These are phyloP conservation scores for Cotesia glomerata DNA, from an alignment of 1,140 invertebrate species.

Conservation along the genomic window DNA sequence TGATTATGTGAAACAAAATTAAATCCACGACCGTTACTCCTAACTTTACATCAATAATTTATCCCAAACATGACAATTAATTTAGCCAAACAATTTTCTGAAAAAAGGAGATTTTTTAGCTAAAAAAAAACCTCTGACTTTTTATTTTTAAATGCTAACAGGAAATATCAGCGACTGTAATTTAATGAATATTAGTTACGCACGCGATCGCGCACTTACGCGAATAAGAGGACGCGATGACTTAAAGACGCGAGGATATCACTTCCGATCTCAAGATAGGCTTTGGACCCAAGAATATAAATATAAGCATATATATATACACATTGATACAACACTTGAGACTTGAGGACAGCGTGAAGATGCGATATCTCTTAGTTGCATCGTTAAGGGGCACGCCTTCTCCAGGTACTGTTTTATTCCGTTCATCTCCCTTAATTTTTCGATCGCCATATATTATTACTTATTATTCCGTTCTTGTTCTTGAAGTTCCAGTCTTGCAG, in stretches of 20 bases:
- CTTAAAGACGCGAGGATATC: constrained; percentile 7
- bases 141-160: too few species aligned
- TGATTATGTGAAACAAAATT: too few species aligned
- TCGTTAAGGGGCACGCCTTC: constrained; percentile 27
- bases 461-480: not conserved
- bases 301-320: constrained; percentile 12
- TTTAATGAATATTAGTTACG: constrained; percentile 49
- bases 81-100: not conserved
- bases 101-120: not conserved
- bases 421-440: constrained; percentile 6
- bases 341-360: constrained; percentile 5
- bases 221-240: constrained; percentile 11
- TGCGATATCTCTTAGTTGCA: constrained; percentile 26
- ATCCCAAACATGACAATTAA: not conserved
- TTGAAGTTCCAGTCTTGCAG: not conserved
- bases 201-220: constrained; percentile 44
- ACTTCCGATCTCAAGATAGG: constrained; percentile 31
- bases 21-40: too few species aligned
- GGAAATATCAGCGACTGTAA: not conserved
- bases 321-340: not conserved
- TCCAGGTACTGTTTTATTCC: constrained; percentile 15
- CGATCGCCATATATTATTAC: too few species aligned
- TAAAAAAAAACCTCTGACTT: too few species aligned
- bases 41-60: too few species aligned
- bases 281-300: constrained; percentile 11